Conservation (phyloP, 2,888 invertebrate genomes). For the Nysson spinosus region DNA sequence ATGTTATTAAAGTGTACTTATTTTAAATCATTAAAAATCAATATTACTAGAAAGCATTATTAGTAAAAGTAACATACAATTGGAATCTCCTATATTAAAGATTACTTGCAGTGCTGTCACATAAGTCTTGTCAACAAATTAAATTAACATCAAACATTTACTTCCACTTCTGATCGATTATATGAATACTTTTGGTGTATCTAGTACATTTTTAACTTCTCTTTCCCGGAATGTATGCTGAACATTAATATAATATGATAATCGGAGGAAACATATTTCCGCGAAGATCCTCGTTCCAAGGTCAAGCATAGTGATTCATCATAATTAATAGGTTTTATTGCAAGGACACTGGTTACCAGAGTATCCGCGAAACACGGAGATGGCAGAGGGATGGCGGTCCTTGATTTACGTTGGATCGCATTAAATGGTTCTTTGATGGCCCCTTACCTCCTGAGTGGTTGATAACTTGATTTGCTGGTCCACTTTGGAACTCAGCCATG, state of each 20-base stretch:
- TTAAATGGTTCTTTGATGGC: conserved; percentile 69
- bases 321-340: conserved; percentile 55
- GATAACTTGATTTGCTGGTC: conserved; percentile 68
- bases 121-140: no score
- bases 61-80: no score
- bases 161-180: no score
- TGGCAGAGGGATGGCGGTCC: conserved; percentile 43
- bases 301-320: conserved; percentile 40
- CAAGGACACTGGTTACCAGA: conserved; percentile 41
- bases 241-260: conserved; percentile 15
- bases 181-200: no score
- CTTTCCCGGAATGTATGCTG: neutral
- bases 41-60: no score
- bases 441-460: conserved; percentile 67
- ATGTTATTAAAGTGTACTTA: no score
- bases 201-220: no score
- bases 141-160: no score
- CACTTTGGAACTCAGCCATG: conserved; percentile 66
- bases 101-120: no score
- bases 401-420: conserved; percentile 63
- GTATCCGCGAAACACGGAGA: conserved; percentile 55
- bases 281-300: conserved; percentile 44
- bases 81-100: no score
- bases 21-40: no score
- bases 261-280: neutral